Evolutionary conservation across 2,113 vertebrate species (phyloP).

Genomic region (Hyperoodon ampullatus): DNA sequence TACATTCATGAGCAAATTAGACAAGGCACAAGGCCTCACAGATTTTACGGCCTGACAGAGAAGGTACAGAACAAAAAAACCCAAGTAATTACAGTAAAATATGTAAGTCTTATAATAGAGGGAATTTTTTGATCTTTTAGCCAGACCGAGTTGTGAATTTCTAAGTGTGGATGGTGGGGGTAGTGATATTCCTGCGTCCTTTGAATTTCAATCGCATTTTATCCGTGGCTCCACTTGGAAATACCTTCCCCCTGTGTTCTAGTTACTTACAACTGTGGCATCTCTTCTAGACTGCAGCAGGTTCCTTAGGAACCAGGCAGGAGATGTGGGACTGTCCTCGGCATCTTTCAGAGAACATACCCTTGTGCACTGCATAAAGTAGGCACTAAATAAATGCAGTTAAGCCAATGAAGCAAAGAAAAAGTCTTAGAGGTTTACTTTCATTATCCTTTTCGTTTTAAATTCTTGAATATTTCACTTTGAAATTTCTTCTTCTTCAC

Average conservation of each 20-base stretch:
- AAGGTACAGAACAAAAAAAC: not conserved
- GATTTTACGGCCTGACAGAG: not conserved
- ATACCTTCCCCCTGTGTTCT: not conserved
- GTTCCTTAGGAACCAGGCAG: not conserved
- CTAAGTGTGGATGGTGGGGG: not conserved
- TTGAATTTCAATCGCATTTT: not conserved
- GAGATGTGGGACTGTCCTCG: not conserved
- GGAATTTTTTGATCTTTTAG: not conserved
- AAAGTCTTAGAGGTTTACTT: not conserved
- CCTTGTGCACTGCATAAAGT: not conserved
- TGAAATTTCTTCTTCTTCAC: not conserved
- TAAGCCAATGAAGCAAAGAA: not conserved
- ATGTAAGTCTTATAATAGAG: not conserved
- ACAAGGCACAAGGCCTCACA: not conserved
- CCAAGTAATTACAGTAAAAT: not conserved
- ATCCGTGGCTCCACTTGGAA: not conserved
- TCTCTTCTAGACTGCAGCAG: not conserved
- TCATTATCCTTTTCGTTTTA: not conserved
- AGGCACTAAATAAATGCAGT: not conserved
- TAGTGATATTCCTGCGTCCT: not conserved
- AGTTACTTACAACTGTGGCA: not conserved
- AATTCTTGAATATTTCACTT: not conserved
- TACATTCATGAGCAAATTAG: not conserved
- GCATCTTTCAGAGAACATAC: not conserved
- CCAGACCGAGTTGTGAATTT: not conserved